Percentiles rank a stretch among this genome's conserved stretches.
phyloP scores from a whole-genome alignment of 35 echinoderm and acorn worm species.

The Amphiura filiformis region DNA sequence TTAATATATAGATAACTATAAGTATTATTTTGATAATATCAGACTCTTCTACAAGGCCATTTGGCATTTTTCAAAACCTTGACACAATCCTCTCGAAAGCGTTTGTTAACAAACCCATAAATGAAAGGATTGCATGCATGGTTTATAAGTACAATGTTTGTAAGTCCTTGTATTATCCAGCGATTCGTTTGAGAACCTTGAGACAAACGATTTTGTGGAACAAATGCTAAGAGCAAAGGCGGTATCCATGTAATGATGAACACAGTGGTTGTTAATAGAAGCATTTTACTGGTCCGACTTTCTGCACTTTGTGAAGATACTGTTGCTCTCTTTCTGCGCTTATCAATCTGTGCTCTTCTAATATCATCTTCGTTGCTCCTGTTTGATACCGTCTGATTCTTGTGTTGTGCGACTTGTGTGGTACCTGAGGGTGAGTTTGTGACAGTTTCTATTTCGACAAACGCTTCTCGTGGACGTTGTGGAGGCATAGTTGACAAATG shows the following conservation, averaged over 20 bases:
- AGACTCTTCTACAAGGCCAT: not conserved
- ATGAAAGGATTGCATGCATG: conserved; percentile 53
- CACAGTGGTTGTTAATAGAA: conserved; percentile 25
- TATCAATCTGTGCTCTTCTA: not conserved
- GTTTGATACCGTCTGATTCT: not conserved
- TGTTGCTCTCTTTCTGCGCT: not conserved
- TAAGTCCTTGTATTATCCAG: conserved; percentile 2
- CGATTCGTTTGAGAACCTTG: not conserved
- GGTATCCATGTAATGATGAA: conserved; percentile 34
- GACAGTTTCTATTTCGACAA: too few relatives aligned
- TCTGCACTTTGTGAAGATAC: not conserved
- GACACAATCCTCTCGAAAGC: conserved; percentile 26
- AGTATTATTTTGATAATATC: too few relatives aligned
- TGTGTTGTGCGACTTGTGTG: too few relatives aligned
- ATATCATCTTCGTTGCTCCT: not conserved
- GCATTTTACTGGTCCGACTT: conserved; percentile 42
- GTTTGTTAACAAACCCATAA: conserved; percentile 57
- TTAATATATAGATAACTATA: too few relatives aligned
- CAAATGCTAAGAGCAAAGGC: not conserved
- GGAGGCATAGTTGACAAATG: not conserved
- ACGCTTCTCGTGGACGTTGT: not conserved
- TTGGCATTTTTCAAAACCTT: not conserved
- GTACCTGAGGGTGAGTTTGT: not conserved
- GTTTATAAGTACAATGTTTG: conserved; percentile 26
- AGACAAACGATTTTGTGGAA: not conserved